These are phyloP conservation scores for Ganaspis sp. DNA, from an alignment of 1,140 invertebrate genomes.

Conservation along the genomic window DNA sequence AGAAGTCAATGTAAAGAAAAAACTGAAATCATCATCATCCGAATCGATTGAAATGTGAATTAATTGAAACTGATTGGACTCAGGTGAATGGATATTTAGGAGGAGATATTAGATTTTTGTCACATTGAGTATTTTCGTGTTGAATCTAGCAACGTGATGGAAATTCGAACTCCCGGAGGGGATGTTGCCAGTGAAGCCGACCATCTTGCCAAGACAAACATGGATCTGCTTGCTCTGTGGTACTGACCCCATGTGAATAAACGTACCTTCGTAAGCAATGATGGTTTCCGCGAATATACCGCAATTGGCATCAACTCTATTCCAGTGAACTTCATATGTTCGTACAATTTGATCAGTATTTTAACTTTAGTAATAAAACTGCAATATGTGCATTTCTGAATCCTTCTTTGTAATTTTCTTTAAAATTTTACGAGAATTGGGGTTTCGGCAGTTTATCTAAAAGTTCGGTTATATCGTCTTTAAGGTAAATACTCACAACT, in stretches of 20 bases:
- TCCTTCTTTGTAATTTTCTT: no score
- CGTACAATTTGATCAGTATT: neutral
- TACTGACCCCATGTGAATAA: slow-evolving; percentile 31
- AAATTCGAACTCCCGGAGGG: neutral
- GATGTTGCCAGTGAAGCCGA: slow-evolving; percentile 11
- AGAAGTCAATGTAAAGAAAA: no score
- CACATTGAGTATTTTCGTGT: neutral
- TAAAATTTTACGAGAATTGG: no score
- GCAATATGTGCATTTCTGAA: neutral
- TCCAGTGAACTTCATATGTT: slow-evolving; percentile 13
- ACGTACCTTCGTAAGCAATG: slow-evolving; percentile 18
- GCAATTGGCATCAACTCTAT: slow-evolving; percentile 9
- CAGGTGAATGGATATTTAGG: no score
- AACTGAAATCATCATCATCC: no score
- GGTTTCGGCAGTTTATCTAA: no score
- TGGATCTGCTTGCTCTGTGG: slow-evolving; percentile 18
- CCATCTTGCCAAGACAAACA: slow-evolving; percentile 28
- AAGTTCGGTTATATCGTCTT: no score
- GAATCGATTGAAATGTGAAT: no score
- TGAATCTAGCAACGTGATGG: slow-evolving; percentile 3
- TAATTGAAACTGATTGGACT: no score
- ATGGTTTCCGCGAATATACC: slow-evolving; percentile 13
- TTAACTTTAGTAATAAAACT: neutral
- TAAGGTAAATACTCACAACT: no score
- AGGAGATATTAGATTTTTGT: neutral